Evolutionary conservation across 2,888 invertebrate species (phyloP).

Genomic region (Pachliopta kotzebuea): DNA sequence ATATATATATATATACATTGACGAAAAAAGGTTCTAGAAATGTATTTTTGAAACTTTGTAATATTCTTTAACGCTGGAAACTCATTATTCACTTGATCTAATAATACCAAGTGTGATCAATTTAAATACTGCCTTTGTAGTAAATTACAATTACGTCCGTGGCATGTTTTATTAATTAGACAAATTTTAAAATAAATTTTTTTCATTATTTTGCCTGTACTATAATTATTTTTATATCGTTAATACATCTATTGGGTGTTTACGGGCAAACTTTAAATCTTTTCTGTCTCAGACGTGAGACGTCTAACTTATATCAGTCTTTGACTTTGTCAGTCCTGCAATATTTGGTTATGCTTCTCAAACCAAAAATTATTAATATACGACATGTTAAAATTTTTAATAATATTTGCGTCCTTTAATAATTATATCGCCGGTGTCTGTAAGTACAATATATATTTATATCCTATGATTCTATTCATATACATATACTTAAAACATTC

Average conservation of each 20-base stretch:
- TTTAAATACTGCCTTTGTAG: too few species aligned
- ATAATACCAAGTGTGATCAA: too few species aligned
- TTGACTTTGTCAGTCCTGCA: neutral
- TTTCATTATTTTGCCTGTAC: neutral
- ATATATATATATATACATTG: too few species aligned
- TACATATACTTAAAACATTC: too few species aligned
- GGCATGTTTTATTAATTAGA: too few species aligned
- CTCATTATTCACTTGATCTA: too few species aligned
- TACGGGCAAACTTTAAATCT: too few species aligned
- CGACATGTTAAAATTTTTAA: constrained; percentile 29
- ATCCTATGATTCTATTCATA: neutral
- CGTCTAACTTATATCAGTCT: neutral
- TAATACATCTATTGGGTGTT: neutral
- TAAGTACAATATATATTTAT: constrained; percentile 34
- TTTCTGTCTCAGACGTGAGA: neutral
- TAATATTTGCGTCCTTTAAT: constrained; percentile 31
- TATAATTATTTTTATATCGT: neutral
- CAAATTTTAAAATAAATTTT: too few species aligned
- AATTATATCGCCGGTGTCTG: constrained; percentile 31
- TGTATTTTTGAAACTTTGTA: too few species aligned
- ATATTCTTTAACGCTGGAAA: too few species aligned
- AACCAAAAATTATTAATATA: constrained; percentile 11
- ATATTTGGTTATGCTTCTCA: constrained; percentile 10
- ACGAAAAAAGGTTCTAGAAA: too few species aligned
- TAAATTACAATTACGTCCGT: too few species aligned